Base-by-base conservation (phyloP, 2,888 invertebrate species). In the Ochropleura plecta region DNA sequence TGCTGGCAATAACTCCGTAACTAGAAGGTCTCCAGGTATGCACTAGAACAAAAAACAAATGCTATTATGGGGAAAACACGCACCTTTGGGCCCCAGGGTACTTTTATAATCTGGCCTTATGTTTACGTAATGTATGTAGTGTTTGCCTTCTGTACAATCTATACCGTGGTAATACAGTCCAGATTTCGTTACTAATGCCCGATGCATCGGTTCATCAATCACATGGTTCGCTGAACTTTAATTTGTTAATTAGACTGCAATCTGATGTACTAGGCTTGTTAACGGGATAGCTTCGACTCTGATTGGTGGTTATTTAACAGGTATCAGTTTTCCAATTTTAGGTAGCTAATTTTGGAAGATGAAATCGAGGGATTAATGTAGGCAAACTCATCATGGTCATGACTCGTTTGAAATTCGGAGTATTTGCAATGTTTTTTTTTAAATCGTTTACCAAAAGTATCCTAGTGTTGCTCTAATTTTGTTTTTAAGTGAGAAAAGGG, bases 171-270 rank as follows among this genome's bases (percentile, higher is more conserved):
- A 8, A 49, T 30, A 16, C 53, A 30, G 16, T 16, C 18, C 6
- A 18, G 9, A 30, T 70, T 69, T 40, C 48, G 30, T 30, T 65
- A 49, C 72, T 83, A 79, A 83, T 83, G 48, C 57, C 40, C 60
- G 46, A 60, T 76, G 63, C 70, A 71, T 79, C 67, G 75, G 78
- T 74, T 77, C 55, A 55, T 81, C 79, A 78, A 78, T 78, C 75
- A 74, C 46, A 14, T 77, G 76, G 73, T 64, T 78, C 71, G 71
- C 40, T 87, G 78, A 63, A 85, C 83, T 81, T 83, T 83, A 71
- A 85, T 81, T 79, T 73, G 73, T 68, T 81, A 73, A 81, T 78
- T 76, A 72, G 68, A 51, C 20, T 49, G 46, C 69, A 79, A 79
- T 78, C 72, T 76, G 77, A 67, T 79, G 76, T 68, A 71, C 48